These are phyloP conservation scores for Plecotus auritus DNA, from an alignment of 2,113 vertebrate species.

Conservation along the genomic window DNA sequence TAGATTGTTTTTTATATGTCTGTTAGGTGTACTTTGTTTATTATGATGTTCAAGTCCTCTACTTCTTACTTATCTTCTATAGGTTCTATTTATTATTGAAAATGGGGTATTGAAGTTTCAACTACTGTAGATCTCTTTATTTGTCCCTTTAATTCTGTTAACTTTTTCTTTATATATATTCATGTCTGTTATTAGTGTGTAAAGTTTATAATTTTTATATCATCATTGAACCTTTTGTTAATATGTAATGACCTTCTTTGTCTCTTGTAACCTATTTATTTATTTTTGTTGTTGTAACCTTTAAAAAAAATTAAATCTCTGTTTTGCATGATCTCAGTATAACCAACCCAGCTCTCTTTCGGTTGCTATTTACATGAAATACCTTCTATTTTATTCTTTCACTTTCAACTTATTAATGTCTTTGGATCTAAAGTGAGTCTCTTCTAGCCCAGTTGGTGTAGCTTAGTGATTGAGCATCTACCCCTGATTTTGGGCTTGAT, in stretches of 20 bases:
- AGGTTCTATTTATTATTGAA: neutral
- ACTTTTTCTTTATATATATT: slow-evolving; percentile 21
- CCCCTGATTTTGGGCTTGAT: no score
- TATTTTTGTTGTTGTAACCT: neutral
- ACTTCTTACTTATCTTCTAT: neutral
- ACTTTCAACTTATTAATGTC: neutral
- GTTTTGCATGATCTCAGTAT: neutral
- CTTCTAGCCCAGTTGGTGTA: neutral
- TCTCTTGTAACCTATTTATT: neutral
- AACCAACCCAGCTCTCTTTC: neutral
- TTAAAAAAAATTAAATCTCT: neutral
- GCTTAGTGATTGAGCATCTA: no score
- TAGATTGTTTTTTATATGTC: neutral
- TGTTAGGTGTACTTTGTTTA: neutral
- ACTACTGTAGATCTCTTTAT: neutral
- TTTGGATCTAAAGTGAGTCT: neutral
- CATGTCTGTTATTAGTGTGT: neutral
- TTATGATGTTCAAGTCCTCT: neutral
- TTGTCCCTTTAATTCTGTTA: neutral
- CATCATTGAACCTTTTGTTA: neutral
- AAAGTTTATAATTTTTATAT: neutral
- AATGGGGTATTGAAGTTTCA: neutral
- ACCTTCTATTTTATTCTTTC: neutral
- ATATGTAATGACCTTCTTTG: neutral
- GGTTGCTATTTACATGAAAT: neutral